phyloP scores from a whole-genome alignment of 2,113 vertebrate genomes.

The Chitala chitala region DNA sequence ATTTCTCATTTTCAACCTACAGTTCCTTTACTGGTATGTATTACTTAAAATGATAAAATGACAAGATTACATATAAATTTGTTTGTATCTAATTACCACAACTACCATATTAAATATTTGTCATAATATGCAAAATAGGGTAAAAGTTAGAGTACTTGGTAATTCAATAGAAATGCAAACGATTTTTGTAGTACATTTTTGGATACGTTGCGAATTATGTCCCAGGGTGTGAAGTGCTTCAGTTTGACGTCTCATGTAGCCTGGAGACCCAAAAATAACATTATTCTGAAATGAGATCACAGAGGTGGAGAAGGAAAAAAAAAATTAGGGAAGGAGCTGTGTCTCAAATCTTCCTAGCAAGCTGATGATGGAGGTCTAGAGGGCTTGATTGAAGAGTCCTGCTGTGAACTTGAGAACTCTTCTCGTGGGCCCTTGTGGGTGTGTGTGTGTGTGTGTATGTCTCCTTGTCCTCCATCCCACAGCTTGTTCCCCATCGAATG shows the following conservation, averaged over 20 bases:
- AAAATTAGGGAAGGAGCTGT: background rate
- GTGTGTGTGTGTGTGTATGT: background rate
- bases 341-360: constrained; percentile 13
- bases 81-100: no score
- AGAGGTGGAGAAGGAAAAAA: background rate
- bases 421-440: background rate
- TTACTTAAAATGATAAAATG: no score
- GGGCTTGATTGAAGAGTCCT: background rate
- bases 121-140: background rate
- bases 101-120: no score
- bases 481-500: constrained; percentile 28
- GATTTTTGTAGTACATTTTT: background rate
- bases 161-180: background rate
- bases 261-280: constrained; percentile 7
- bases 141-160: background rate
- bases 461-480: background rate
- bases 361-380: background rate
- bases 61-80: no score
- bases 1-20: no score
- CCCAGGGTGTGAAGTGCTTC: background rate
- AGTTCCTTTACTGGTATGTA: no score
- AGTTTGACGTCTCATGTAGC: constrained; percentile 5
- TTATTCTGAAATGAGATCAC: constrained; percentile 16
- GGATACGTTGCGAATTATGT: background rate
- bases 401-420: background rate